A percentile compares a stretch with the other conserved stretches of the same genome.
Evolutionary conservation across 2,888 invertebrate species (phyloP).

Genomic region (Ischnura elegans): DNA sequence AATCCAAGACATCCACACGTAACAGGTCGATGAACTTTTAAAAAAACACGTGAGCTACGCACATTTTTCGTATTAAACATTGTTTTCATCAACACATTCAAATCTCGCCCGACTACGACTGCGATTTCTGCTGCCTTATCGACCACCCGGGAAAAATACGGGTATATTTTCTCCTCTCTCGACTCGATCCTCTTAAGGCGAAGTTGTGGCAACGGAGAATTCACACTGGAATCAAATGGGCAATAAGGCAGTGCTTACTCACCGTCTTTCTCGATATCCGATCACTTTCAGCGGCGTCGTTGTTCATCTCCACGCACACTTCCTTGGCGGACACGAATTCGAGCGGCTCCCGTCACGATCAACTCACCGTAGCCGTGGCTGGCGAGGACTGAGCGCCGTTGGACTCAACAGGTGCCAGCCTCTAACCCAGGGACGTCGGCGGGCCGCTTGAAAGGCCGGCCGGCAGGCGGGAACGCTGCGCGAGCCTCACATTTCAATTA

Average conservation of each 20-base stretch:
- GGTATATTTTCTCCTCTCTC: too few species aligned
- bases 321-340: background rate
- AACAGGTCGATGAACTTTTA: too few species aligned
- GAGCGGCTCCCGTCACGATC: background rate
- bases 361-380: background rate
- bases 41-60: too few species aligned
- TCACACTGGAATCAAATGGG: too few species aligned
- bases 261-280: conserved; percentile 41
- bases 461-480: background rate
- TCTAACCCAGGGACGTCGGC: conserved; percentile 56
- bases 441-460: conserved; percentile 41
- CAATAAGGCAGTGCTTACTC: background rate
- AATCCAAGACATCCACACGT: too few species aligned
- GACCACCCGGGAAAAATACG: too few species aligned
- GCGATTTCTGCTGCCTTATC: too few species aligned
- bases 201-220: background rate
- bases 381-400: background rate
- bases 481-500: background rate
- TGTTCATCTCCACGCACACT: conserved; percentile 1
- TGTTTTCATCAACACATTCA: too few species aligned
- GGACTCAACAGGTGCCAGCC: conserved; percentile 62
- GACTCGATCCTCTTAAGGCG: too few species aligned
- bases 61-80: too few species aligned
- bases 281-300: background rate
- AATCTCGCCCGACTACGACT: too few species aligned